These are phyloP conservation scores for Gisinianus flammeolus DNA, from an alignment of 2,888 invertebrate species.

Conservation along the genomic window DNA sequence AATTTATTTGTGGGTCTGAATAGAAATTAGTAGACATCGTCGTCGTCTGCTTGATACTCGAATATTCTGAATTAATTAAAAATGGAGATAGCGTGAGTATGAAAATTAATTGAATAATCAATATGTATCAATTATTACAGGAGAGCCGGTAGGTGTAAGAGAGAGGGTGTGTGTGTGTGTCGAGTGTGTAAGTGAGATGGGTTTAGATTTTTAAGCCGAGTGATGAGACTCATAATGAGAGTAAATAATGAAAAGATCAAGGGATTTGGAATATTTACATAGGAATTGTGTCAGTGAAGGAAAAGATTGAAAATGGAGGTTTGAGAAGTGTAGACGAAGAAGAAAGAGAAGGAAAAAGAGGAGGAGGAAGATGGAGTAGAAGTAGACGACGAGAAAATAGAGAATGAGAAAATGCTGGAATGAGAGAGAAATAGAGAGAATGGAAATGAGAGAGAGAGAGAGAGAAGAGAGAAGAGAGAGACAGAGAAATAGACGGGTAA, in stretches of 20 bases:
- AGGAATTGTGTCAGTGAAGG: conserved; percentile 28
- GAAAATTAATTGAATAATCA: too few species aligned
- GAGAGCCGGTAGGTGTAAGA: too few species aligned
- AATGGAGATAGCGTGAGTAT: too few species aligned
- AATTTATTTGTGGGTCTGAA: too few species aligned
- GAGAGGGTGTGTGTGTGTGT: background rate
- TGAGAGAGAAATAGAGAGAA: background rate
- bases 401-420: too few species aligned
- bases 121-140: too few species aligned
- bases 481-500: background rate
- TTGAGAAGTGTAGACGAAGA: too few species aligned
- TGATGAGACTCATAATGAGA: conserved; percentile 24
- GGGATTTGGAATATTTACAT: conserved; percentile 22
- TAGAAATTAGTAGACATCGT: too few species aligned
- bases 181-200: background rate
- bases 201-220: conserved; percentile 18
- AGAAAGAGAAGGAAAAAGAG: too few species aligned
- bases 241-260: conserved; percentile 31
- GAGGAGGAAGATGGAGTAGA: background rate
- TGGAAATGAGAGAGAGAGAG: background rate
- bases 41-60: too few species aligned
- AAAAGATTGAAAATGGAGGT: conserved; percentile 20
- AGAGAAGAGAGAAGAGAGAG: background rate
- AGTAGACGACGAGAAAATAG: too few species aligned
- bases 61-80: too few species aligned